A percentile compares a stretch with the other conserved stretches of the same genome.
Evolutionary conservation across 2,888 invertebrate genomes (phyloP).

Genomic region (Stenodera caucasica): DNA sequence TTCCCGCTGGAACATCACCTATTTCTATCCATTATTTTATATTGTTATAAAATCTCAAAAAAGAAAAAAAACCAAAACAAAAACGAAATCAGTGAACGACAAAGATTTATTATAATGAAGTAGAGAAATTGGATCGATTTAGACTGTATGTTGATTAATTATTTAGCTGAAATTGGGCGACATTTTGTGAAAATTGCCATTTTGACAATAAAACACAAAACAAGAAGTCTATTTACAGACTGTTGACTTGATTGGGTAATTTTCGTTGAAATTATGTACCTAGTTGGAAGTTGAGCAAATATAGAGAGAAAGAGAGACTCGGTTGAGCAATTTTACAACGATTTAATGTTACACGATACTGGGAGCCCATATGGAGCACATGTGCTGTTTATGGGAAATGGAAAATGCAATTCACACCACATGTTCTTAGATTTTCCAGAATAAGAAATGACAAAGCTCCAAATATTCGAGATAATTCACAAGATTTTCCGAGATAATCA

Average conservation of each 20-base stretch:
- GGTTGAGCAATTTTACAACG: not conserved
- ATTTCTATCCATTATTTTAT: not conserved
- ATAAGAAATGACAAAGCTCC: not conserved
- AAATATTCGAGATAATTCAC: not conserved
- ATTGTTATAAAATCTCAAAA: no score
- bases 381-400: not conserved
- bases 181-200: no score
- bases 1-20: conserved; percentile 12
- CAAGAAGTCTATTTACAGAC: not conserved
- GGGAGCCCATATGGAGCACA: not conserved
- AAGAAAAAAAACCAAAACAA: no score
- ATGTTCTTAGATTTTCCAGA: not conserved
- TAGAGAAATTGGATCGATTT: not conserved
- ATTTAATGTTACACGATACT: not conserved
- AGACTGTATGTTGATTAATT: not conserved
- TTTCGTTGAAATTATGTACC: not conserved
- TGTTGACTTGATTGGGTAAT: conserved; percentile 2
- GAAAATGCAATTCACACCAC: not conserved
- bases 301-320: no score
- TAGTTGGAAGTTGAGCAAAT: not conserved
- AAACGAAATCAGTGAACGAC: no score
- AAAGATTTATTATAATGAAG: no score
- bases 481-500: no score
- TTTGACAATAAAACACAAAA: no score
- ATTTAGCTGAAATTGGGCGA: not conserved